Evolutionary conservation across 2,888 invertebrate genomes (phyloP), one percentile per base, ranked within the genome.

Genomic region (Marasmarcha lunaedactyla): DNA sequence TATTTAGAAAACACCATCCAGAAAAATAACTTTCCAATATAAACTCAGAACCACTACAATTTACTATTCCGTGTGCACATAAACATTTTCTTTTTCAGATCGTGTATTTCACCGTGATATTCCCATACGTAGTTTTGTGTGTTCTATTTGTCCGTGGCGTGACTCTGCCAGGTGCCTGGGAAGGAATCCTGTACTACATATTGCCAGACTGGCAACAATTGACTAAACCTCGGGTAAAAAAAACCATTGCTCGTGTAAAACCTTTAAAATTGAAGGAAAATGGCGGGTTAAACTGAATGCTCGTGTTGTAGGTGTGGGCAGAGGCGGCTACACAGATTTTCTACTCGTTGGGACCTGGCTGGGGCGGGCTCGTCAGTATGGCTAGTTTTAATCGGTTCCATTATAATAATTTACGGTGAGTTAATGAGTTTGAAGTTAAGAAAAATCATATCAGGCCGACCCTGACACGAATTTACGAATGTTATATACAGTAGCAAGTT

Each of bases 301-400:
- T 26, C 13, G 37, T 30, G 30, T 46, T 52, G 49, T 55, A 93
- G 93, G 91, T 95, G 2, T 96, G 96, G 96, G 90, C 92, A 0
- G 95, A 95, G 66, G 96, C 96, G 0, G 94, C 94, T 0, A 89
- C 94, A n/a, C 95, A 96, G 72, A 91, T 96, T 48, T 95, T 96
- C 71, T 96, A 91, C 63, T 95, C 95, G 0, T 87, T 96, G 12
- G 95, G 95, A 1, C 92, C 93, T 0, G 93, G 93, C 4, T 93
- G 93, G 90, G 94, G 94, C 33, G 92, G 93, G 5, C 87, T 94
- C 40, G 85, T 93, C 40, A 92, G 92, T 61, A 92, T 93, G 90
- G 91, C 93, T 25, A 94, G 94, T 62, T 94, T 90, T 61, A 94
- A 93, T 67, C 78, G 86, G 46, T 92, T 92, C 58, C 84, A 87